These are phyloP conservation scores for Egretta garzetta DNA, from an alignment of 2,113 vertebrate genomes.

Conservation along the genomic window DNA sequence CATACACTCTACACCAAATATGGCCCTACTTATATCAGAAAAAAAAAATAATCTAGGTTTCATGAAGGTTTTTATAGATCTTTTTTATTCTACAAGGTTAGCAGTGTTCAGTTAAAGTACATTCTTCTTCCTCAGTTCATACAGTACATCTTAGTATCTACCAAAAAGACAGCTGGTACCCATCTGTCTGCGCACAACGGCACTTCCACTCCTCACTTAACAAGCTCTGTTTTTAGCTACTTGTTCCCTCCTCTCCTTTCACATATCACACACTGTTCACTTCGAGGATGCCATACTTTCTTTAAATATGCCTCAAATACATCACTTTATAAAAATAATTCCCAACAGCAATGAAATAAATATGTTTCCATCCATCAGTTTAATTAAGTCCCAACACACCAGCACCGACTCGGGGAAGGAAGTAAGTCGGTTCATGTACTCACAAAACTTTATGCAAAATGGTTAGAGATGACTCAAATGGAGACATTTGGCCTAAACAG, in stretches of 20 bases:
- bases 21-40: neutral
- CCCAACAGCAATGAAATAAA: neutral
- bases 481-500: neutral
- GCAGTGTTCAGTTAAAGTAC: neutral
- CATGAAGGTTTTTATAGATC: neutral
- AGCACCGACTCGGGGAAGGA: neutral
- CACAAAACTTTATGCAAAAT: neutral
- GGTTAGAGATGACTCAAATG: neutral
- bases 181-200: neutral
- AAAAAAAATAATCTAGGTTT: neutral
- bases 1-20: neutral
- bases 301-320: neutral
- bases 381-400: neutral
- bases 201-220: neutral
- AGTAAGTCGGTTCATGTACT: neutral
- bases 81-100: neutral
- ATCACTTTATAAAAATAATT: neutral
- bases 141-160: neutral
- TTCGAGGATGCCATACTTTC: neutral
- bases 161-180: constrained; percentile 20
- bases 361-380: neutral
- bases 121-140: neutral
- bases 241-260: neutral
- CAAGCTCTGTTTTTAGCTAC: constrained; percentile 9
- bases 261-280: constrained; percentile 13